Base-by-base conservation (phyloP, 2,113 vertebrate genomes). In the Glaucomys volans region DNA sequence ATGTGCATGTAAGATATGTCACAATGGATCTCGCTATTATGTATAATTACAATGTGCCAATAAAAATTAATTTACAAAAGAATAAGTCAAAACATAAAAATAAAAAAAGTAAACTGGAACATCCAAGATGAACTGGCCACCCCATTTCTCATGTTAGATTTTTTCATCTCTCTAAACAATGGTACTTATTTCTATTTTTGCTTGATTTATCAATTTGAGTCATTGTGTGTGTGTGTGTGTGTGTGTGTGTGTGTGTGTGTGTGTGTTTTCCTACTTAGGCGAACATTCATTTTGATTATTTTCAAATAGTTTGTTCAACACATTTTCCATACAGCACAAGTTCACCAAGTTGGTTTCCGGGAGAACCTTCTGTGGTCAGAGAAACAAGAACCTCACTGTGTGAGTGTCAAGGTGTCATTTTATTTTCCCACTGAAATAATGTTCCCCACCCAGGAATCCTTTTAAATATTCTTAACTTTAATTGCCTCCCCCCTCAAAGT, bases 391-490 rank as follows among this genome's bases (percentile, higher is more conserved):
- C 52, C 59, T 80, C 1, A 18, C 17, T 28, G 69, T 37, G 12
- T 85, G 76, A 90, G 40, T 79, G 85, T 91, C 91, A 87, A 96
- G 81, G 44, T 92, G 62, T 84, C 82, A 62, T 90, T 97, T 96
- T 97, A 90, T 96, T 96, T 96, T 96, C 93, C 96, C 84, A 94
- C 59, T 90, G 83, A 96, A 97, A 95, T 85, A 79, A 84, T 88
- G 57, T 87, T 40, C 92, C 88, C 92, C 90, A 96, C 37, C 90
- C 94, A 98, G 92, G 96, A 98, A 76, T 95, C 95, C 87, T 96
- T 97, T 97, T 93, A 97, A 97, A 92, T 97, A 95, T 95, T 96
- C 97, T 96, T 95, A 95, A 96, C 93, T 97, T 97, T 97, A 97
- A 98, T 98, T 98, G 97, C 96, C 96, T 97, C 91, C 84, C 93